Conservation (phyloP, 2,797 vertebrate genomes). For the Esox masquinongy region DNA sequence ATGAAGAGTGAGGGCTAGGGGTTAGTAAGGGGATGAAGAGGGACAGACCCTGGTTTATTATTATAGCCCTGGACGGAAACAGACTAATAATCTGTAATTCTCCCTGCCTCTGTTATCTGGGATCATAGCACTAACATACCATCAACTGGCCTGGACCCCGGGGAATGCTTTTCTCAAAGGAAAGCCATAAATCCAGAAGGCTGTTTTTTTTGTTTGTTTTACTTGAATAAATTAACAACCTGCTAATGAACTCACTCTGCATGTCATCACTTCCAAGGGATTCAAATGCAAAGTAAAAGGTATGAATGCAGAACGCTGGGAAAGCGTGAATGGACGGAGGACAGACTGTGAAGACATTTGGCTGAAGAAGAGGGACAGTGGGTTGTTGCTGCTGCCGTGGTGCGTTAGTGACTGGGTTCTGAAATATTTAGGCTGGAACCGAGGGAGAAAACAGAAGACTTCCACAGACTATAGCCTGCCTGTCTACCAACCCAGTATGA, state of each 20-base stretch:
- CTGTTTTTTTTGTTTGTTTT: constrained; percentile 19
- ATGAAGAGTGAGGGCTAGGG: neutral
- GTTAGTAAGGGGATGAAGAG: neutral
- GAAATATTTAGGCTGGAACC: constrained; percentile 70
- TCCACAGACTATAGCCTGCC: constrained; percentile 47
- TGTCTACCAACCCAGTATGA: constrained; percentile 36
- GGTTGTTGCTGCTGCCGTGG: constrained; percentile 44
- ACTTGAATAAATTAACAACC: constrained; percentile 36
- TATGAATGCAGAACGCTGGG: constrained; percentile 9
- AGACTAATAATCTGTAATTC: constrained; percentile 19
- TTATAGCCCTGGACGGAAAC: constrained; percentile 41
- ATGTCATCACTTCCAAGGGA: constrained; percentile 52
- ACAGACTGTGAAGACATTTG: constrained; percentile 29
- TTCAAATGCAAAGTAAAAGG: constrained; percentile 60
- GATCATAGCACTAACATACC: constrained; percentile 24
- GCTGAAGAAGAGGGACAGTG: constrained; percentile 34
- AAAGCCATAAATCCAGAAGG: no score
- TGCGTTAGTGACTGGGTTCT: constrained; percentile 51
- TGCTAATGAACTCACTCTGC: constrained; percentile 6
- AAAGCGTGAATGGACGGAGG: constrained; percentile 37
- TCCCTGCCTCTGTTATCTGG: neutral
- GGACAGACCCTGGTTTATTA: constrained; percentile 29
- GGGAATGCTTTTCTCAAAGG: neutral
- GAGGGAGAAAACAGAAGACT: constrained; percentile 29
- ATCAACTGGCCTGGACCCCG: constrained; percentile 20